Conservation (phyloP, 2,113 vertebrate genomes). For the Myiozetetes cayanensis region DNA sequence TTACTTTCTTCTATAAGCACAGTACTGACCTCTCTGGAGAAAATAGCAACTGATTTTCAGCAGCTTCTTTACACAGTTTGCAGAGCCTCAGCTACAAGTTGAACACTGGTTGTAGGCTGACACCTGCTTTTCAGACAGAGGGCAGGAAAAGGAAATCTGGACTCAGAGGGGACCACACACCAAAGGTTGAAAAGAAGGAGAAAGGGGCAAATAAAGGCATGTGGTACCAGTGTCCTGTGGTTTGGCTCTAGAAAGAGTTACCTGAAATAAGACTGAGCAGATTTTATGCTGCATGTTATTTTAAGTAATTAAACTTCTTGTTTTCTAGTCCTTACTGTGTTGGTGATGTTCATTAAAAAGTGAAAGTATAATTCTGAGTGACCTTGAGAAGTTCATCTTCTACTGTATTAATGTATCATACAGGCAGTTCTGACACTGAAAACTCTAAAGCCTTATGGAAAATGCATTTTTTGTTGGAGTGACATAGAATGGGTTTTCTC, state of each 20-base stretch:
- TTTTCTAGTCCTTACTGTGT: background rate
- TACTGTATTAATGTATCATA: background rate
- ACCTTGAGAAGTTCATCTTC: background rate
- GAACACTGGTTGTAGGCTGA: constrained; percentile 45
- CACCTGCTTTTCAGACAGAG: constrained; percentile 48
- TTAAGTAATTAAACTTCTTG: background rate
- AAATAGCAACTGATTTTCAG: constrained; percentile 46
- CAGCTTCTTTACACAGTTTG: constrained; percentile 15
- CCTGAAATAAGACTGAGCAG: background rate
- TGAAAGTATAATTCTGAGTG: background rate
- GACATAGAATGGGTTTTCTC: background rate
- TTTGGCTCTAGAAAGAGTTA: background rate
- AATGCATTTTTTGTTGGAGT: background rate
- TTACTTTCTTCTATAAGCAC: constrained; percentile 58
- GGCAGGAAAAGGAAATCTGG: constrained; percentile 8
- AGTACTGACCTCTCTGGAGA: constrained; percentile 40
- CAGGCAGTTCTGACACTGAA: background rate
- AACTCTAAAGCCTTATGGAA: background rate
- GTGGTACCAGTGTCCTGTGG: background rate
- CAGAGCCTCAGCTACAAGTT: constrained; percentile 18
- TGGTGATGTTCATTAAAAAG: background rate
- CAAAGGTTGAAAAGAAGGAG: background rate
- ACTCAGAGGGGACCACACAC: background rate
- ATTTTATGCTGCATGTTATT: background rate
- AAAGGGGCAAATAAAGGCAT: background rate